Evolutionary conservation across 2,797 vertebrate species (phyloP).

Genomic region (Alfaro cultratus): DNA sequence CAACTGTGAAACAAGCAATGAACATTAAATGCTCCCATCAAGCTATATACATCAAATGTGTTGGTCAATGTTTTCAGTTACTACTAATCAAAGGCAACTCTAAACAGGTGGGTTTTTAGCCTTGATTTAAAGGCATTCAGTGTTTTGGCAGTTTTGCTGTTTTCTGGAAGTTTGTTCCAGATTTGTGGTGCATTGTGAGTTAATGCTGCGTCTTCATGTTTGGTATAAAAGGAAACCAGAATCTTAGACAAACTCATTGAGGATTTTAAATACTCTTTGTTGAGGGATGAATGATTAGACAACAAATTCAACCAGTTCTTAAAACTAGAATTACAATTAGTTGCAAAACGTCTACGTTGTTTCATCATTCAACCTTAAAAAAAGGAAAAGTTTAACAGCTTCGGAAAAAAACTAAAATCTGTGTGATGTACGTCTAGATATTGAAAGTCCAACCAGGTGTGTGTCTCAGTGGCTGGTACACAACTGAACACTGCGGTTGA

Average conservation of each 20-base stretch:
- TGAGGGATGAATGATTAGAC: not conserved
- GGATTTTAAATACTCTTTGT: not conserved
- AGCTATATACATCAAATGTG: too few relatives aligned
- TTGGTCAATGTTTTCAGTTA: too few relatives aligned
- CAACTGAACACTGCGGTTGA: not conserved
- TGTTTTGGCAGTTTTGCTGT: too few relatives aligned
- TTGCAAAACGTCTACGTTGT: not conserved
- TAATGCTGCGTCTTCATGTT: too few relatives aligned
- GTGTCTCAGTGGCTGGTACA: not conserved
- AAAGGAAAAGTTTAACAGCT: not conserved
- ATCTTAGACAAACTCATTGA: too few relatives aligned
- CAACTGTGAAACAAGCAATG: too few relatives aligned
- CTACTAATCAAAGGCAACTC: too few relatives aligned
- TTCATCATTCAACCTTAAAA: not conserved
- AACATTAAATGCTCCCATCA: too few relatives aligned
- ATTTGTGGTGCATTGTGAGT: too few relatives aligned
- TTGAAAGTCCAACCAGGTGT: not conserved
- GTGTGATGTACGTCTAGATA: not conserved
- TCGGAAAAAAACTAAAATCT: not conserved
- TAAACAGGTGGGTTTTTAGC: too few relatives aligned
- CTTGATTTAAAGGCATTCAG: too few relatives aligned
- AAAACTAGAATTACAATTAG: not conserved
- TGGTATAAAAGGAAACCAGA: not conserved
- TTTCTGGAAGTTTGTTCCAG: too few relatives aligned
- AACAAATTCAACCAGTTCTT: not conserved